Evolutionary conservation across 2,113 vertebrate species (phyloP).

Genomic region (Planiliza haematocheilus): DNA sequence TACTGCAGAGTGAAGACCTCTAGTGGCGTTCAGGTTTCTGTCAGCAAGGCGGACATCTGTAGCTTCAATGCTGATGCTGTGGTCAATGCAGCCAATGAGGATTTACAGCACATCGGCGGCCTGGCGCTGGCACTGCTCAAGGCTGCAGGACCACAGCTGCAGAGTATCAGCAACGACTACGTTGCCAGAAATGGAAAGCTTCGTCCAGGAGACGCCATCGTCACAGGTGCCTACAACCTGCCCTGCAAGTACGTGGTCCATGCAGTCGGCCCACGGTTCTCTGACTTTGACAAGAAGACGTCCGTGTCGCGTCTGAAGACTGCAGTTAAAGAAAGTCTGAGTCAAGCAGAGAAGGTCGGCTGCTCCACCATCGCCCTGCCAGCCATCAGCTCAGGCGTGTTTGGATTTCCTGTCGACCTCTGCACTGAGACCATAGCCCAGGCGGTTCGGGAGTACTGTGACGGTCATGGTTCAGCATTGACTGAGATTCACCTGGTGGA

Average conservation of each 20-base stretch:
- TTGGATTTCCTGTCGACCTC: conserved; percentile 84
- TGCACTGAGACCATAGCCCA: conserved; percentile 81
- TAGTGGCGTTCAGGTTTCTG: conserved; percentile 78
- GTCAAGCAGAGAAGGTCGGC: conserved; percentile 60
- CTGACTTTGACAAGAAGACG: rapidly evolving
- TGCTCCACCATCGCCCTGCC: conserved; percentile 87
- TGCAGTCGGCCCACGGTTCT: conserved; percentile 87
- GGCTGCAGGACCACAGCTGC: conserved; percentile 86
- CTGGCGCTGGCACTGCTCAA: conserved; percentile 79
- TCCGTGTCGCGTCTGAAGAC: conserved; percentile 59
- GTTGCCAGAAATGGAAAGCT: conserved; percentile 55
- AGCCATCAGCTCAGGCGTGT: conserved; percentile 85
- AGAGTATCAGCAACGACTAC: conserved; percentile 77
- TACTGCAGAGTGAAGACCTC: conserved; percentile 62
- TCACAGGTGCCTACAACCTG: conserved; percentile 78
- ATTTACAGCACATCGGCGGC: conserved; percentile 81
- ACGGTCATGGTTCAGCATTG: conserved; percentile 56
- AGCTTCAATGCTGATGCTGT: conserved; percentile 81
- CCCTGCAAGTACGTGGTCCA: conserved; percentile 88
- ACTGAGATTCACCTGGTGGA: conserved; percentile 86
- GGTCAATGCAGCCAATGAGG: no score
- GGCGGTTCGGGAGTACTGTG: conserved; percentile 80
- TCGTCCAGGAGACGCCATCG: conserved; percentile 53
- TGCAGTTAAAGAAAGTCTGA: conserved; percentile 78
- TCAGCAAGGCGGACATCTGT: conserved; percentile 82